A percentile compares a stretch with the other conserved stretches of the same genome.
Conservation (phyloP, 2,888 invertebrate genomes). For the Agapostemon virescens region DNA sequence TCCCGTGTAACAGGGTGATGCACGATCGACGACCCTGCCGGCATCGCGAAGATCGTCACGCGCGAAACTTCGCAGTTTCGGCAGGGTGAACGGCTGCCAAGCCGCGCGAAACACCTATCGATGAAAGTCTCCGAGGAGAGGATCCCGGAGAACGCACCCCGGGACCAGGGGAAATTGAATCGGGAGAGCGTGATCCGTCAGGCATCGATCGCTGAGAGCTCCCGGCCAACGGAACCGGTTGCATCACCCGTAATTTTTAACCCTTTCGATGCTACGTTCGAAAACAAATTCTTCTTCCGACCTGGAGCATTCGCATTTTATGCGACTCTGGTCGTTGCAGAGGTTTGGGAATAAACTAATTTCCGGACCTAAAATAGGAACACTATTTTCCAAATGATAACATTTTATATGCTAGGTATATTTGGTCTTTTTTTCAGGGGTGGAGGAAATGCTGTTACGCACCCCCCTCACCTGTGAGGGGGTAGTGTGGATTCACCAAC, state of each 20-base stretch:
- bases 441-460: no score
- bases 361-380: no score
- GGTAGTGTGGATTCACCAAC: no score
- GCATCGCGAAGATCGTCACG: slow-evolving; percentile 23
- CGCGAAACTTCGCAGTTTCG: slow-evolving; percentile 20
- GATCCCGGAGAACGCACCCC: slow-evolving; percentile 8
- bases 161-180: slow-evolving; percentile 43
- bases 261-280: no score
- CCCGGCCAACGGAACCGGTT: slow-evolving; percentile 38
- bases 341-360: no score
- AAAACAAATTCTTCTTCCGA: no score
- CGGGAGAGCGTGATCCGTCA: slow-evolving; percentile 40
- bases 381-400: no score
- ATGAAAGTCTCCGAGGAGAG: background rate
- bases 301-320: no score
- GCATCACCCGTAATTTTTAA: slow-evolving; percentile 25
- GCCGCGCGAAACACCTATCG: slow-evolving; percentile 13
- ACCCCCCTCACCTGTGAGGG: no score
- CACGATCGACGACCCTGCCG: background rate
- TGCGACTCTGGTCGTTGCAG: no score
- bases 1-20: background rate
- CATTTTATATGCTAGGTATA: no score
- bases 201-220: slow-evolving; percentile 20
- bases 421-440: no score
- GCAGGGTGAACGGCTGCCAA: background rate